Evolutionary conservation across 2,888 invertebrate species (phyloP).

Genomic region (Automeris io): DNA sequence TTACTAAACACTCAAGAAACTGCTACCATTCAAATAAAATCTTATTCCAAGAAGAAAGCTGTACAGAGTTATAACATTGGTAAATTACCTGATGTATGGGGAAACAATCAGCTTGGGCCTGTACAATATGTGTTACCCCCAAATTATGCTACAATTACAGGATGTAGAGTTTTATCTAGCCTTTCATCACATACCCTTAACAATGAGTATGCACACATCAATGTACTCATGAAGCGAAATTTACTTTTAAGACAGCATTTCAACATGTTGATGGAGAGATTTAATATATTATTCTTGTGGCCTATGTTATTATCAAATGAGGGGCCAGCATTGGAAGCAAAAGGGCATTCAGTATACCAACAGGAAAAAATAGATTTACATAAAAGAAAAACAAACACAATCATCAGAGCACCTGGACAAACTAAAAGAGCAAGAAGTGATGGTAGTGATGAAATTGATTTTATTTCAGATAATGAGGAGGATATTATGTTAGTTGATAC

Average conservation of each 20-base stretch:
- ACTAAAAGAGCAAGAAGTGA: no score
- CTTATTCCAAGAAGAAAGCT: conserved; percentile 42
- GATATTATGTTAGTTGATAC: conserved; percentile 8
- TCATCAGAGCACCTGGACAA: no score
- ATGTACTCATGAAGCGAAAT: conserved; percentile 30
- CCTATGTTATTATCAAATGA: conserved; percentile 53
- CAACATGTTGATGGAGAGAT: conserved; percentile 36
- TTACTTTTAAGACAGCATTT: conserved; percentile 30
- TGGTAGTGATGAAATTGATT: no score
- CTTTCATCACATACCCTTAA: background rate
- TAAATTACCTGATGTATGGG: conserved; percentile 45
- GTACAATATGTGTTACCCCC: conserved; percentile 47
- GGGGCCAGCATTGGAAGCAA: conserved; percentile 11
- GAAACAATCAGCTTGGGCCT: conserved; percentile 20
- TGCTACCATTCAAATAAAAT: conserved; percentile 33
- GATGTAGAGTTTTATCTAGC: conserved; percentile 42
- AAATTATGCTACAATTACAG: conserved; percentile 48
- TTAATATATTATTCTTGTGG: conserved; percentile 48
- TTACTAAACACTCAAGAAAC: conserved; percentile 23
- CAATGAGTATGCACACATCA: conserved; percentile 21
- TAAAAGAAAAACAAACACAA: no score
- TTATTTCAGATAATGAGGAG: no score
- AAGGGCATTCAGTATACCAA: background rate
- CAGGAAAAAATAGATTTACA: background rate
- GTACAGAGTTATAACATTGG: conserved; percentile 16